Evolutionary conservation across 2,113 vertebrate species (phyloP), one percentile per base, ranked within the genome.

Genomic region (Larimichthys polyactis): DNA sequence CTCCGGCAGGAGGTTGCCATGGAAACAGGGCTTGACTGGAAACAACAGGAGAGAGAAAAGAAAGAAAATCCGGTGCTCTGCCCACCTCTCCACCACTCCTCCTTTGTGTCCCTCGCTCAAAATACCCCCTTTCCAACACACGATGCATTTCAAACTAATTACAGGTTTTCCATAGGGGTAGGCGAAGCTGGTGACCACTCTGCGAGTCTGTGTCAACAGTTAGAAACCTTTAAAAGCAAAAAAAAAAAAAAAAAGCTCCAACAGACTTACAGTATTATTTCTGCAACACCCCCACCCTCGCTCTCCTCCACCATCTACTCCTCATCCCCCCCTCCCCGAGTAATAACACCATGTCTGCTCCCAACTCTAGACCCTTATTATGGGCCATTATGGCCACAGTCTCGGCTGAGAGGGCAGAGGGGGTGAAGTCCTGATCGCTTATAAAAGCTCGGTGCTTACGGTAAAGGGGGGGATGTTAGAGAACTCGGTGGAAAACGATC

Each of bases 21-120:
- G 95, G 95, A 96, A 96, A 96, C 95, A 95, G 92, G 94, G 94
- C 91, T 92, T 94, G 95, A 95, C 93, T 95, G 93, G 94, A 94
- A 94, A 95, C 94, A 96, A 95, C 95, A 95, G 94, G 92, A 95
- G 90, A 88, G 91, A 90, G 87, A 90, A 88, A 92, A 94, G 93
- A 91, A 95, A 94, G 93, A 91, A 95, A 95, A 94, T 94, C 91
- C 86, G 79, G 89, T 92, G 93, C 92, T 94, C 93, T 93, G 93
- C 92, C 93, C 93, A 95, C 93, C 93, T 94, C 92, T 94, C 90
- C 84, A 89, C 87, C 91, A 89, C 90, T 93, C 88, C 82, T 94
- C 86, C 87, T 93, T 94, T 94, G 92, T 94, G 92, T 93, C 91
- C 89, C 81, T 91, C 63, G 74, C 91, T 92, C 82, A 87, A 90